These are phyloP conservation scores for Gryllus longicercus DNA, from an alignment of 2,888 invertebrate species.

Conservation along the genomic window DNA sequence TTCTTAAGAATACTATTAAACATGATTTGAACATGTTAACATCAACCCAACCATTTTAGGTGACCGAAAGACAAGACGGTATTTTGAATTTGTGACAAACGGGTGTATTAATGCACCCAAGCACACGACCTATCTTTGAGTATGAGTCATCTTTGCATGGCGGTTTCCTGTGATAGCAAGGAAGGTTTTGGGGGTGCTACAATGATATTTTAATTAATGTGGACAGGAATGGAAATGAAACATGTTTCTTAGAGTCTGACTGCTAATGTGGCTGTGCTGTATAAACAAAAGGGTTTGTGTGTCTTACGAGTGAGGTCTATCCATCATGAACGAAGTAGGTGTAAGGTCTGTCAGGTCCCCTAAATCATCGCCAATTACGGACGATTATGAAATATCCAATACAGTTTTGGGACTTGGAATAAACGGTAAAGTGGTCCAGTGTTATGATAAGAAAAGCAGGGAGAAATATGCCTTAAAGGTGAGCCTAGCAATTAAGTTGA, in stretches of 20 bases:
- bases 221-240: not conserved
- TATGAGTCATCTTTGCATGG: constrained; percentile 25
- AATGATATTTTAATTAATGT: not conserved
- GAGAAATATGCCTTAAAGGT: constrained; percentile 91
- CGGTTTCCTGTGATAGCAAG: not conserved
- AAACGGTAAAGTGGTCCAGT: constrained; percentile 98
- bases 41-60: not conserved
- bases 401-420: constrained; percentile 94
- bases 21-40: too few species aligned
- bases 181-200: not conserved
- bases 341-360: constrained; percentile 45
- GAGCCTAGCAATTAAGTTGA: not conserved
- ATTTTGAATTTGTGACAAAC: constrained; percentile 11
- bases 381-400: constrained; percentile 88
- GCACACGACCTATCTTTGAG: constrained; percentile 24
- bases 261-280: constrained; percentile 4
- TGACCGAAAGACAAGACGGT: not conserved
- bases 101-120: not conserved
- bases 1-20: too few species aligned
- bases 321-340: constrained; percentile 32
- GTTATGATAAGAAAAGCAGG: constrained; percentile 71
- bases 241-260: not conserved
- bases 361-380: constrained; percentile 78
- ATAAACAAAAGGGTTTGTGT: not conserved
- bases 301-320: not conserved